Percentiles rank a stretch among this genome's conserved stretches.
Evolutionary conservation across 37 sponge, comb jelly and placozoan genomes (phyloP).

Genomic region (Aplysina aerophoba): DNA sequence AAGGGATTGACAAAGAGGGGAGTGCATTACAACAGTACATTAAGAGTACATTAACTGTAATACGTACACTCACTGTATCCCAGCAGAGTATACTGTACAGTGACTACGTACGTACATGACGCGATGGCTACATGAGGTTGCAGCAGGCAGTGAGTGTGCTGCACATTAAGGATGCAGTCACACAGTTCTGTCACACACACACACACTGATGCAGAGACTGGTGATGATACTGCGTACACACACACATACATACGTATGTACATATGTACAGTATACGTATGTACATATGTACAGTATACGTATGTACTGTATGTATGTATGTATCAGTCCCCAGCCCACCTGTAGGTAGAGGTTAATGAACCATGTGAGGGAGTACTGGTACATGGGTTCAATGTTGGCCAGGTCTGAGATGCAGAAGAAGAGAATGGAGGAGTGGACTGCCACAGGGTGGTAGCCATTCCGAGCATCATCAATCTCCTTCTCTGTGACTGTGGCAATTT

Average conservation of each 20-base stretch:
- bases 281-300: neutral
- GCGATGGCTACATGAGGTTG: neutral
- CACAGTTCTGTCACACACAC: too few relatives aligned
- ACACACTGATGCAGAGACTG: too few relatives aligned
- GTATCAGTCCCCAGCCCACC: slow-evolving; percentile 23
- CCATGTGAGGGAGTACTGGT: slow-evolving; percentile 96
- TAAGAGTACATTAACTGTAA: neutral
- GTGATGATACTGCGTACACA: neutral
- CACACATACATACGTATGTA: neutral
- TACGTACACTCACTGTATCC: neutral
- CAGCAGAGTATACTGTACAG: neutral
- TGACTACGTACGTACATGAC: neutral
- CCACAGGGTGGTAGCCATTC: slow-evolving; percentile 96
- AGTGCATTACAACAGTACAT: too few relatives aligned
- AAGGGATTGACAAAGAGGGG: too few relatives aligned
- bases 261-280: neutral
- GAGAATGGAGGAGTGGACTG: slow-evolving; percentile 90
- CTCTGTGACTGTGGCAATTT: slow-evolving; percentile 93
- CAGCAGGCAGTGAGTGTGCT: too few relatives aligned
- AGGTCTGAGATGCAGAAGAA: slow-evolving; percentile 98
- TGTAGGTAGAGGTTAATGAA: slow-evolving; percentile 96
- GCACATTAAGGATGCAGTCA: too few relatives aligned
- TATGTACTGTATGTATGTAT: too few relatives aligned
- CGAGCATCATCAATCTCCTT: slow-evolving; percentile 95
- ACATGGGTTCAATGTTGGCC: slow-evolving; percentile 98